Evolutionary conservation across 2,113 vertebrate genomes (phyloP).

Genomic region (Acanthisitta chloris): DNA sequence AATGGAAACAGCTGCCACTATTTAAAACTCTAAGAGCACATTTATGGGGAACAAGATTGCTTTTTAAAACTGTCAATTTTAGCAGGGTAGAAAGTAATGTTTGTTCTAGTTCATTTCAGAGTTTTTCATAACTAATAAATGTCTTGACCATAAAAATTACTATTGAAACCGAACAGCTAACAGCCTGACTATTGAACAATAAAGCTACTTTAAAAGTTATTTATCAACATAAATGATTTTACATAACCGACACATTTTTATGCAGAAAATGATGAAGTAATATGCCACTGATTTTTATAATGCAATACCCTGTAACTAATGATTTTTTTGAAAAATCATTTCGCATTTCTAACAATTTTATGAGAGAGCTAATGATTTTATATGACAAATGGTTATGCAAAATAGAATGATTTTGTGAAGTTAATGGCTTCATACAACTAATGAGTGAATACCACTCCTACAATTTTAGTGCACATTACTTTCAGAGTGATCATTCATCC

Average conservation of each 20-base stretch:
- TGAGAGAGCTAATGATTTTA: slow-evolving; percentile 67
- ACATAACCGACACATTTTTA: slow-evolving; percentile 56
- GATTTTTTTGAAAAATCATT: slow-evolving; percentile 61
- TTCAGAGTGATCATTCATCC: slow-evolving; percentile 30
- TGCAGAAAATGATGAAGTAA: slow-evolving; percentile 60
- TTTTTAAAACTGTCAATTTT: slow-evolving; percentile 58
- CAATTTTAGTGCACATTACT: slow-evolving; percentile 55
- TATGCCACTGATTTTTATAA: slow-evolving; percentile 57
- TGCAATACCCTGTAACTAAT: slow-evolving; percentile 62
- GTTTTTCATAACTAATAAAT: slow-evolving; percentile 61
- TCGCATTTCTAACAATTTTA: slow-evolving; percentile 67
- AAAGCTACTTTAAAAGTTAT: slow-evolving; percentile 66
- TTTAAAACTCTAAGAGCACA: slow-evolving; percentile 20
- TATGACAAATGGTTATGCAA: slow-evolving; percentile 60
- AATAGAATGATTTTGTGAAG: slow-evolving; percentile 52
- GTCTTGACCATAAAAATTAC: slow-evolving; percentile 42
- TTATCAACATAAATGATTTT: slow-evolving; percentile 71
- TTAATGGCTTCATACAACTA: slow-evolving; percentile 61
- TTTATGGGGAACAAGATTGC: slow-evolving; percentile 3
- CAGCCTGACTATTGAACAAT: slow-evolving; percentile 52
- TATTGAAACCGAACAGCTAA: slow-evolving; percentile 40
- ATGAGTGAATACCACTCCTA: slow-evolving; percentile 56
- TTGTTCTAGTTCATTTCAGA: slow-evolving; percentile 60
- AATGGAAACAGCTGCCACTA: slow-evolving; percentile 25
- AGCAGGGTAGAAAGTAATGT: slow-evolving; percentile 51